Base-by-base conservation (phyloP, 2,797 vertebrate genomes). In the Rhodeus uyekii region DNA sequence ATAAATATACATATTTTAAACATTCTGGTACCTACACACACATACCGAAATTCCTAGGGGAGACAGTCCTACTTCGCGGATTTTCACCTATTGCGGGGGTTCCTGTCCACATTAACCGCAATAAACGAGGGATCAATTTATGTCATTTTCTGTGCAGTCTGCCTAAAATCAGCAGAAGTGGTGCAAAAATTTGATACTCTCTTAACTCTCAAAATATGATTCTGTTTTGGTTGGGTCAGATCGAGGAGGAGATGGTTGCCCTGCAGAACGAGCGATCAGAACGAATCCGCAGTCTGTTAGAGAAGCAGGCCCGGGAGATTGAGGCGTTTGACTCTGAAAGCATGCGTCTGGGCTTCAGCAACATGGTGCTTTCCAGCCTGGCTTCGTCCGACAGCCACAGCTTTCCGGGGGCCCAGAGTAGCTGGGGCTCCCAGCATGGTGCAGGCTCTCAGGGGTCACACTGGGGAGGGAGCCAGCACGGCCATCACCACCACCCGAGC, bases 321-420 rank as follows among this genome's bases (percentile, higher is more conserved):
- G 98, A 99, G 94, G 97, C 98, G 74, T 99, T 99, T 84, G 98
- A 99, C 94, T 99, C 97, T 0, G 98, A 99, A 93, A 98, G 97
- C 92, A 97, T 99, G 97, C 95, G 98, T 80, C 95, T 99, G 90
- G 98, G 98, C 90, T 99, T 99, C 93, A 98, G 96, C 94, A 99
- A 98, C 90, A 99, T 99, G 98, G 96, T 98, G 89, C 97, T 99
- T 90, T 97, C 97, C 88, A 98, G 97, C 94, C 93, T 98, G 91
- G 95, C 96, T 88, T 93, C 85, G 2, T 84, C 97, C 12, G 97
- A 99, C 92, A 96, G 96, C 93, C 95, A 97, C 92, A 96, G 96
- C 92, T 97, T 96, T 89, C 96, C 96, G 3, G 96, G 96, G 92
- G 96, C 95, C 88, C 87, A 86, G 7, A 95, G 95, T 82, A 92